Percentiles rank a stretch among this genome's conserved stretches.
Evolutionary conservation across 2,113 vertebrate genomes (phyloP).

Genomic region (Lagopus leucura): DNA sequence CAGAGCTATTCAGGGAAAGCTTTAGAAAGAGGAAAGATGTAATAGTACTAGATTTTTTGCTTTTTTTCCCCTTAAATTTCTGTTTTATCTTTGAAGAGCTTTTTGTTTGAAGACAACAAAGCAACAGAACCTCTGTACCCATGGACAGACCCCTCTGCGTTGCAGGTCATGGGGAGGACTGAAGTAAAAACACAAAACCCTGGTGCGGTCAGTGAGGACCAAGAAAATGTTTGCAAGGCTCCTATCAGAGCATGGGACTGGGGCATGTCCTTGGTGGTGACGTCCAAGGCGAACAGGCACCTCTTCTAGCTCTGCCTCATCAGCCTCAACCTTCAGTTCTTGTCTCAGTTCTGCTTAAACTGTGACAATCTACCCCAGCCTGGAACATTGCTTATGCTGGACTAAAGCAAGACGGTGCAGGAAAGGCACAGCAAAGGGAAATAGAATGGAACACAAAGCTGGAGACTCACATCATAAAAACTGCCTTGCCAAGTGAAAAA

Average conservation of each 20-base stretch:
- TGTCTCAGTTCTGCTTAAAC: background rate
- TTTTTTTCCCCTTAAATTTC: background rate
- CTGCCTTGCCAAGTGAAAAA: background rate
- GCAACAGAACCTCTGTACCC: background rate
- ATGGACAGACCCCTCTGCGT: background rate
- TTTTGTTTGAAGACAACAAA: background rate
- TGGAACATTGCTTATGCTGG: background rate
- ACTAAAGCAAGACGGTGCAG: background rate
- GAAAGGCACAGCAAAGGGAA: background rate
- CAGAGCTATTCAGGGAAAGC: background rate
- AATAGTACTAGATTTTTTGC: background rate
- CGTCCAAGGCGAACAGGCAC: background rate
- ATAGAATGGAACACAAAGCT: background rate
- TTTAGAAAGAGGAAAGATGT: background rate
- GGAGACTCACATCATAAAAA: background rate
- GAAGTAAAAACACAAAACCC: background rate
- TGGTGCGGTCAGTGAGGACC: background rate
- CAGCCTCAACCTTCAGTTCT: background rate
- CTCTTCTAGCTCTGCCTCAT: background rate
- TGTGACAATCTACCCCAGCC: background rate
- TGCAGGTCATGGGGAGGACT: background rate
- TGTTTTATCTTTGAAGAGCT: background rate
- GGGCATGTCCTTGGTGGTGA: fast-evolving
- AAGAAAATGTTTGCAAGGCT: background rate
- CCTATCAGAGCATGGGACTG: fast-evolving